phyloP scores from a whole-genome alignment of 2,888 invertebrate species.

The Mesorhabditis sp. region DNA sequence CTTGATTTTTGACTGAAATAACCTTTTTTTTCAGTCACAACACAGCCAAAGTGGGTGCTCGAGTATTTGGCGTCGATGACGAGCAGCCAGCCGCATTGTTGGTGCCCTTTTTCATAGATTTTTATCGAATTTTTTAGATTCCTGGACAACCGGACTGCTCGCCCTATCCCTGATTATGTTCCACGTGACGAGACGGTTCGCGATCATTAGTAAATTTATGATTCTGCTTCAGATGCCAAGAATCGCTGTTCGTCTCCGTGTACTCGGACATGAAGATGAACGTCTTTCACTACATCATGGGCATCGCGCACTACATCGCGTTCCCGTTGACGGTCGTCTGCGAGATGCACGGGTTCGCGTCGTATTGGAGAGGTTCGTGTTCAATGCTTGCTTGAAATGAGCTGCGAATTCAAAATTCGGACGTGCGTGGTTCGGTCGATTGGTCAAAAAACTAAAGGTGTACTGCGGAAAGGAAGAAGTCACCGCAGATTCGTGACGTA shows the following conservation, averaged over 20 bases:
- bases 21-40: background rate
- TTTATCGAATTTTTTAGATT: constrained; percentile 19
- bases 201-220: background rate
- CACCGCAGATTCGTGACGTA: no score
- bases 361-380: background rate
- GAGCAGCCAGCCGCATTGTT: background rate
- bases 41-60: constrained; percentile 17
- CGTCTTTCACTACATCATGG: constrained; percentile 74
- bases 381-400: no score
- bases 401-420: no score
- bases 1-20: background rate
- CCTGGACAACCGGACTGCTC: constrained; percentile 20
- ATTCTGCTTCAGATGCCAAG: constrained; percentile 69
- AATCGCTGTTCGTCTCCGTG: constrained; percentile 76
- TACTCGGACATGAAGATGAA: constrained; percentile 79
- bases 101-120: background rate
- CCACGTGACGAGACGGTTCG: constrained; percentile 25
- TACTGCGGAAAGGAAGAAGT: background rate
- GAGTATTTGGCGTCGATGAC: background rate
- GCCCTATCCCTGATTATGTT: constrained; percentile 58
- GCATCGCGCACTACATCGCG: constrained; percentile 71
- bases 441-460: background rate
- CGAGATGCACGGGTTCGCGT: constrained; percentile 55
- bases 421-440: no score
- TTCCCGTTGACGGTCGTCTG: constrained; percentile 48